Conservation (phyloP, 2,797 vertebrate species). For the Salarias fasciatus region DNA sequence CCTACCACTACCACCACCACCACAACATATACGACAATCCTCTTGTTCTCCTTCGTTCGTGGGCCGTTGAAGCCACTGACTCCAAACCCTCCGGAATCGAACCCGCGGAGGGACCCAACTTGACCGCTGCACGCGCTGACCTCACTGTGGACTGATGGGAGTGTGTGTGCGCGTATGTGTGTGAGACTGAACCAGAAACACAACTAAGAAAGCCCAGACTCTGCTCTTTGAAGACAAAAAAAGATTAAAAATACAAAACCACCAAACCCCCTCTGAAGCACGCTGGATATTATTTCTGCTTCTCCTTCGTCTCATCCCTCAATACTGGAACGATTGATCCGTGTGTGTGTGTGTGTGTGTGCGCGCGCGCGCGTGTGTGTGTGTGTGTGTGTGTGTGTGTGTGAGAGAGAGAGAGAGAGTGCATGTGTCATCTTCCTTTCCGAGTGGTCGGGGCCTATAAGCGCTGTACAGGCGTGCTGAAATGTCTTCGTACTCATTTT, state of each 20-base stretch:
- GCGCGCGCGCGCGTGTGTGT: too few relatives aligned
- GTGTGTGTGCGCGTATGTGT: constrained; percentile 14
- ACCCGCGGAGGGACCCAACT: constrained; percentile 35
- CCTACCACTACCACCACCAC: constrained; percentile 41
- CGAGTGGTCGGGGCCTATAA: constrained; percentile 31
- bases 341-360: constrained; percentile 11
- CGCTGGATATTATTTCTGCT: constrained; percentile 76
- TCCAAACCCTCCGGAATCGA: constrained; percentile 55
- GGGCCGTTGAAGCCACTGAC: constrained; percentile 14
- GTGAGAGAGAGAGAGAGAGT: constrained; percentile 20
- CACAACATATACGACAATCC: constrained; percentile 70
- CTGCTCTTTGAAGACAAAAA: constrained; percentile 56
- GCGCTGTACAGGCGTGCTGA: constrained; percentile 67
- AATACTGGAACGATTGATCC: constrained; percentile 51
- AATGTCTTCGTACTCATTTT: constrained; percentile 59
- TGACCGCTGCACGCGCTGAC: constrained; percentile 58
- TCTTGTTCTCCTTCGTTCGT: constrained; percentile 26
- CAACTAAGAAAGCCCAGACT: constrained; percentile 50
- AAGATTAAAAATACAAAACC: constrained; percentile 17
- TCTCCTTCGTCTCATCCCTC: constrained; percentile 55
- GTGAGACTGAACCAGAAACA: constrained; percentile 44
- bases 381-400: constrained; percentile 7
- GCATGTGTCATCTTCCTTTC: constrained; percentile 50
- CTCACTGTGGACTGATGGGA: constrained; percentile 61
- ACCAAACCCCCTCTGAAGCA: constrained; percentile 58